A percentile compares a stretch with the other conserved stretches of the same genome.
phyloP scores from a whole-genome alignment of 2,113 vertebrate genomes.

The Columbina picui region DNA sequence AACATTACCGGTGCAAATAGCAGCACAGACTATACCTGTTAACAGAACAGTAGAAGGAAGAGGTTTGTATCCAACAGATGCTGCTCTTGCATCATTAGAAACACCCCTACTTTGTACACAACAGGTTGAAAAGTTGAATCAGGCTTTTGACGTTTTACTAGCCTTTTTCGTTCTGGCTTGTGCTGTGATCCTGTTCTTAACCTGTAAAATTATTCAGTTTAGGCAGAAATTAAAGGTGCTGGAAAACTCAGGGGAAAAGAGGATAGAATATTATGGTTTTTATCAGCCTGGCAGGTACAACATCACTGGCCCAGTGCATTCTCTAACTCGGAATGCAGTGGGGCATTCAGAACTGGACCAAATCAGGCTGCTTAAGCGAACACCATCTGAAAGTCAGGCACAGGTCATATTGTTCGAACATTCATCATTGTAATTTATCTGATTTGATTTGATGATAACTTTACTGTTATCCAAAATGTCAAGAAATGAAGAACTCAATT shows the following conservation, averaged over 20 bases:
- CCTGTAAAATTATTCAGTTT: constrained; percentile 77
- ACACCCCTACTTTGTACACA: constrained; percentile 73
- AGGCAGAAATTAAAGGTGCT: constrained; percentile 70
- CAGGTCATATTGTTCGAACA: constrained; percentile 86
- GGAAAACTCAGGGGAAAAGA: constrained; percentile 76
- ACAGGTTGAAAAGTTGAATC: constrained; percentile 74
- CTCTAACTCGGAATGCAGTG: constrained; percentile 40
- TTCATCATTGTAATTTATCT: constrained; percentile 73
- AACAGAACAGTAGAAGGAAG: constrained; percentile 50
- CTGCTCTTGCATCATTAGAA: constrained; percentile 67
- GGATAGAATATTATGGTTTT: constrained; percentile 83
- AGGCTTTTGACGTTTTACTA: constrained; percentile 81
- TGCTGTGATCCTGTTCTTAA: constrained; percentile 76
- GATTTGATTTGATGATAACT: neutral
- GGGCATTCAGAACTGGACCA: constrained; percentile 72
- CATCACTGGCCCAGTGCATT: constrained; percentile 64
- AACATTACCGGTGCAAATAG: constrained; percentile 45
- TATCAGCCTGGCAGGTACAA: constrained; percentile 81
- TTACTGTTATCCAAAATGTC: neutral
- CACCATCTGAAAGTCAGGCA: constrained; percentile 75
- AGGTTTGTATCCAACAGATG: constrained; percentile 22
- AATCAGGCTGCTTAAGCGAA: constrained; percentile 71
- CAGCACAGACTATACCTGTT: constrained; percentile 37
- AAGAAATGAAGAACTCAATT: neutral
- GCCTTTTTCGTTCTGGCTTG: constrained; percentile 82